Evolutionary conservation across 2,888 invertebrate genomes (phyloP).

Genomic region (Erebia epiphron): DNA sequence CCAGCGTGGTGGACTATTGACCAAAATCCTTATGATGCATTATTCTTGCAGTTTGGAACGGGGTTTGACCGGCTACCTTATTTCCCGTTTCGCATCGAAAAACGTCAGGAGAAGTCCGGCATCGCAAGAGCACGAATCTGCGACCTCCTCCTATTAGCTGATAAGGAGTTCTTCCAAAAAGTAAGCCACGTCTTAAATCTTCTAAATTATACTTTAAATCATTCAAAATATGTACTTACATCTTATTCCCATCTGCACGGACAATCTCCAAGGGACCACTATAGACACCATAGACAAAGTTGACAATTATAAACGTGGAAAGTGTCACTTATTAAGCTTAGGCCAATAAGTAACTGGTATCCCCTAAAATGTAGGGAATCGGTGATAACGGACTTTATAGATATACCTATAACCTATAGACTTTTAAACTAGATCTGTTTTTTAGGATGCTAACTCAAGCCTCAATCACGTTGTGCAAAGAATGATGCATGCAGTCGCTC

Average conservation of each 20-base stretch:
- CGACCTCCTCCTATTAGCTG: slow-evolving; percentile 74
- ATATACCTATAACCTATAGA: too few species aligned
- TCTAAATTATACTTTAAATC: background rate
- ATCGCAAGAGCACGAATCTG: slow-evolving; percentile 68
- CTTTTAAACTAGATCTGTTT: too few species aligned
- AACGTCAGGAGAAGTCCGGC: slow-evolving; percentile 50
- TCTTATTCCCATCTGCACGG: background rate
- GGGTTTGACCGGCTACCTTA: slow-evolving; percentile 46
- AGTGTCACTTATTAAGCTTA: too few species aligned
- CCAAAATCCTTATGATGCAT: too few species aligned
- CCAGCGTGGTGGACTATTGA: too few species aligned
- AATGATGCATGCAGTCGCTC: slow-evolving; percentile 76
- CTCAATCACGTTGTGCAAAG: slow-evolving; percentile 68
- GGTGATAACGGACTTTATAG: too few species aligned
- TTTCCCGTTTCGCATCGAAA: slow-evolving; percentile 61
- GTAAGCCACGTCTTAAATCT: slow-evolving; percentile 10
- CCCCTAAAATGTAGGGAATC: too few species aligned
- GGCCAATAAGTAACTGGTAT: too few species aligned
- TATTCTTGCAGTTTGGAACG: slow-evolving; percentile 25
- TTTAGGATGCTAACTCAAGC: slow-evolving; percentile 67
- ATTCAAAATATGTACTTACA: background rate
- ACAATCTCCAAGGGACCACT: too few species aligned
- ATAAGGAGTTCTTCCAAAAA: slow-evolving; percentile 71
- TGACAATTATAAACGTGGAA: too few species aligned
- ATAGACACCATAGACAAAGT: too few species aligned